Conservation (phyloP, 2,797 vertebrate species). For the Mallotus villosus region DNA sequence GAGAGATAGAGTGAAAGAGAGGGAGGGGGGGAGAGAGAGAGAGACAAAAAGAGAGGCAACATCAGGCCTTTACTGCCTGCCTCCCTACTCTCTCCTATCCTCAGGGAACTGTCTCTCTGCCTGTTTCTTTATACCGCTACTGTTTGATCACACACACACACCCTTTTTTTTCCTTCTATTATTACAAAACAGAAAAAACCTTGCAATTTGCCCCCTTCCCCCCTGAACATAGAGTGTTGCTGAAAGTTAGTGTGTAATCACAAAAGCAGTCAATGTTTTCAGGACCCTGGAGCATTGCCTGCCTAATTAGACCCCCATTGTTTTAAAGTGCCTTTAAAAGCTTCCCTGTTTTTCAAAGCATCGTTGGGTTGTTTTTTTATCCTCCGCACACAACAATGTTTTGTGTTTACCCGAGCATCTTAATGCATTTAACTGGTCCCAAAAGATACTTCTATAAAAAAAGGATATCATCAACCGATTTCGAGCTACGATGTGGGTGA, state of each 20-base stretch:
- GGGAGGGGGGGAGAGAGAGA: slow-evolving; percentile 46
- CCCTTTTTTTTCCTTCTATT: slow-evolving; percentile 22
- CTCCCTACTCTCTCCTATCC: slow-evolving; percentile 44
- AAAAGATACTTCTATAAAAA: slow-evolving; percentile 65
- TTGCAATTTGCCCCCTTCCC: slow-evolving; percentile 40
- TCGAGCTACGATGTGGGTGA: slow-evolving; percentile 54
- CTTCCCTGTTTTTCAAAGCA: slow-evolving; percentile 69
- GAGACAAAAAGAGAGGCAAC: slow-evolving; percentile 43
- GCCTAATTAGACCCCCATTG: slow-evolving; percentile 74
- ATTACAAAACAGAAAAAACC: slow-evolving; percentile 31
- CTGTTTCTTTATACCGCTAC: slow-evolving; percentile 21
- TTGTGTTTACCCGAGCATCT: slow-evolving; percentile 69
- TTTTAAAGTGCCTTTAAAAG: slow-evolving; percentile 76
- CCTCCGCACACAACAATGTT: slow-evolving; percentile 68
- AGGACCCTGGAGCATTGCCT: slow-evolving; percentile 69
- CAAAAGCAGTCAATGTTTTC: slow-evolving; percentile 69
- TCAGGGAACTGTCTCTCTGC: slow-evolving; percentile 42
- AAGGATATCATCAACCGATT: slow-evolving; percentile 60
- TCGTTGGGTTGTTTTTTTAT: slow-evolving; percentile 36
- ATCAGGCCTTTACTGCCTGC: slow-evolving; percentile 11
- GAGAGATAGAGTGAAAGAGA: slow-evolving; percentile 35
- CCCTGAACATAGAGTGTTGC: slow-evolving; percentile 50
- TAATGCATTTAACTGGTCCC: slow-evolving; percentile 74
- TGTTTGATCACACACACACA: slow-evolving; percentile 52
- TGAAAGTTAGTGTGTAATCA: slow-evolving; percentile 65